Conservation (phyloP, 2,113 vertebrate species). For the Phalacrocorax aristotelis region DNA sequence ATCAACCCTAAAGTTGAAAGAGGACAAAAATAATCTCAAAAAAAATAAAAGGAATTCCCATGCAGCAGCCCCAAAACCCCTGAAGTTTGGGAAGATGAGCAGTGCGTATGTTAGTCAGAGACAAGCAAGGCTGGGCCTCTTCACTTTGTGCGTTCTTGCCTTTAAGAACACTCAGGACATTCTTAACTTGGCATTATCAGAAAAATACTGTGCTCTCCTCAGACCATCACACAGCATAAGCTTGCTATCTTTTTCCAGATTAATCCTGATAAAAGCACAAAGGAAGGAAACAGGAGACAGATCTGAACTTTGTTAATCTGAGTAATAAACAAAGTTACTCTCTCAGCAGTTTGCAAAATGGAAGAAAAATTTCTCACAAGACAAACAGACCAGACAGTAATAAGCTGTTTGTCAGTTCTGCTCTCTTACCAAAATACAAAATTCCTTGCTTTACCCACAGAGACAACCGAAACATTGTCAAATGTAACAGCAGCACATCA, state of each 20-base stretch:
- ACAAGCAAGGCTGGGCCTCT: background rate
- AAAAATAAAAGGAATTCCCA: background rate
- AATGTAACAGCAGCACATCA: background rate
- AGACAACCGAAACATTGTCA: background rate
- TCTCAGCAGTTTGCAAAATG: background rate
- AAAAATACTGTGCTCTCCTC: background rate
- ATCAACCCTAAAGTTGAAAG: background rate
- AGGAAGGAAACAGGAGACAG: background rate
- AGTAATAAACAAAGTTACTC: background rate
- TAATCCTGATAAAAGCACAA: background rate
- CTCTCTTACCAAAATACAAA: background rate
- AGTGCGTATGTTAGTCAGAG: background rate
- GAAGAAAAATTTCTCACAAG: background rate
- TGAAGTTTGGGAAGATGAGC: background rate
- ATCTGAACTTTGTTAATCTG: background rate
- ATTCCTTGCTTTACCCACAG: background rate
- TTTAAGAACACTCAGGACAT: background rate
- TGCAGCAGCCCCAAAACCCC: background rate
- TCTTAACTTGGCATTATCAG: background rate
- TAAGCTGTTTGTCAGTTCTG: background rate
- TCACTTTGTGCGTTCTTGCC: background rate
- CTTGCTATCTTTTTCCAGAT: background rate
- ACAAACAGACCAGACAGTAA: background rate
- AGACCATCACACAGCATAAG: background rate
- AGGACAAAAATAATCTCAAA: background rate